Base-by-base conservation (phyloP, 2,888 invertebrate genomes). In the Pasiphila rectangulata region DNA sequence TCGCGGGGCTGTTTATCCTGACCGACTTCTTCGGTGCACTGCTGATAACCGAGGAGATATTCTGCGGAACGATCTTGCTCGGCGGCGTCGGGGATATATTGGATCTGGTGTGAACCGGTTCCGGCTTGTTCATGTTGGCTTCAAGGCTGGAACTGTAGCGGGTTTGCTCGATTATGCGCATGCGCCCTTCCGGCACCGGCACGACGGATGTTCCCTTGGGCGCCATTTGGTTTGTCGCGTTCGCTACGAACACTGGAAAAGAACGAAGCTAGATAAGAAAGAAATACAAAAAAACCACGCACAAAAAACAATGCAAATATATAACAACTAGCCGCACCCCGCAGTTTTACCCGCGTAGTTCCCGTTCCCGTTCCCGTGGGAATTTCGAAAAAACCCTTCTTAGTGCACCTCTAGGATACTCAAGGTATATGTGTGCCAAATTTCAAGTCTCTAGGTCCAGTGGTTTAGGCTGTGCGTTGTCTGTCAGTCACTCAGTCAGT, bases 71-170 rank as follows among this genome's bases (percentile, higher is more conserved):
- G 17, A 65, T 61, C 39, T 68, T 69, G 19, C 65, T 69, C 0
- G 52, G 29, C 0, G 60, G 46, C 20, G 56, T 54, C 0, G 80
- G 75, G 0, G 78, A 72, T 1, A 63, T 57, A 48, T 56, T 45
- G 20, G 76, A 2, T 30, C 46, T 57, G 3, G 54, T 37, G 57
- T 75, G 75, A 0, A 73, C 61, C 0, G 84, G 83, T 10, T 79
- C 75, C 0, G 80, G 59, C 20, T 69, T 72, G 43, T 73, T 83
- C 44, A 92, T 74, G 73, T 92, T 91, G 0, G 91, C 91, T 61
- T 93, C 92, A 4, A 93, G 74, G 23, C 92, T 92, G 7, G 91
- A 90, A 60, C 91, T 90, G 74, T 92, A 92, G 3, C 83, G 79
- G 16, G 79, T 78, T 27, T 82, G 84, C 53, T 91, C 91, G 27